phyloP scores from a whole-genome alignment of 2,113 vertebrate species.

The Ptychochromis oligacanthus region DNA sequence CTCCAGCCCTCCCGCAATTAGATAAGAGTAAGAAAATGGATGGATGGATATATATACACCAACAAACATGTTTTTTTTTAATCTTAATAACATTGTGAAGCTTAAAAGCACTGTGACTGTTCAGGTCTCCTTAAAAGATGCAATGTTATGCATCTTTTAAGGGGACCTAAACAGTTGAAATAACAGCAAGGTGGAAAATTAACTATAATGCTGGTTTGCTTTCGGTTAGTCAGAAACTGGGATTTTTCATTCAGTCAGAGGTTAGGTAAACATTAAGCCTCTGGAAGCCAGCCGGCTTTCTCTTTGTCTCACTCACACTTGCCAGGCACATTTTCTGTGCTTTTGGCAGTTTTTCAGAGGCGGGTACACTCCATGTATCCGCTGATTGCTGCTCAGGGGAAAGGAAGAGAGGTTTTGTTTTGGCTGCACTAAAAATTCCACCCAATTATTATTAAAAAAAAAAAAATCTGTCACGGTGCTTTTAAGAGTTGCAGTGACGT shows the following conservation, averaged over 20 bases:
- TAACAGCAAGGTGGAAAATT: constrained; percentile 29
- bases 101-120: too few species aligned
- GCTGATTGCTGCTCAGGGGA: constrained; percentile 30
- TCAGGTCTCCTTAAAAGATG: too few species aligned
- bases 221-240: neutral
- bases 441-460: constrained; percentile 1
- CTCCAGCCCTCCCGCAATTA: neutral
- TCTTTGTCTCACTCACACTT: constrained; percentile 1
- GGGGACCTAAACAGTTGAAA: neutral
- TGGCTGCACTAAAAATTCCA: constrained; percentile 39
- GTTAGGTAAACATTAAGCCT: constrained; percentile 33
- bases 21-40: too few species aligned
- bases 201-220: neutral
- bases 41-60: too few species aligned
- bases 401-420: constrained; percentile 25
- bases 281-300: neutral
- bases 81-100: neutral
- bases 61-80: neutral
- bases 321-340: constrained; percentile 10
- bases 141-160: neutral
- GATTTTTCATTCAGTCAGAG: constrained; percentile 14
- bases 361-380: constrained; percentile 49
- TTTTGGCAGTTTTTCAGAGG: constrained; percentile 13
- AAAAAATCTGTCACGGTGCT: neutral
- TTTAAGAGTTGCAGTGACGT: neutral